phyloP scores from a whole-genome alignment of 1,140 invertebrate species.

The Drosophila pandora region DNA sequence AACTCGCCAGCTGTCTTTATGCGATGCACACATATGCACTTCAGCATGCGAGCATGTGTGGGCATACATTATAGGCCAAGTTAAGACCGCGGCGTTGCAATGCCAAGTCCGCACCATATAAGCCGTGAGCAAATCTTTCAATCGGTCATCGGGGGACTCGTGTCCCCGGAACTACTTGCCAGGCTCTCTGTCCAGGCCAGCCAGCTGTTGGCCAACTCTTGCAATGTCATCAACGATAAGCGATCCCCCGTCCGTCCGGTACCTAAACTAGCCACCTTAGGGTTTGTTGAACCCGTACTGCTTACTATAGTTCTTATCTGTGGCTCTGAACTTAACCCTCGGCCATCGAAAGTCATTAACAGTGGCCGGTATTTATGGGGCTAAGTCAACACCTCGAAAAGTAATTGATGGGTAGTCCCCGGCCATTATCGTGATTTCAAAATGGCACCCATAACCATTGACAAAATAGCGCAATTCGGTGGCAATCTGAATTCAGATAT shows the following conservation, averaged over 20 bases:
- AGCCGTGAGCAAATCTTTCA: constrained; percentile 74
- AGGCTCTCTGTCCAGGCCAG: constrained; percentile 15
- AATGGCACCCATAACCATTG: constrained; percentile 9
- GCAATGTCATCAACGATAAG: constrained; percentile 43
- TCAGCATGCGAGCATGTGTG: constrained; percentile 46
- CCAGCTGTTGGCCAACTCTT: constrained; percentile 29
- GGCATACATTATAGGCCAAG: constrained; percentile 70
- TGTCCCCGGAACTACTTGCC: constrained; percentile 12
- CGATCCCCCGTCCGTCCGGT: constrained; percentile 14
- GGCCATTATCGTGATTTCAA: constrained; percentile 5
- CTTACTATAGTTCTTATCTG: constrained; percentile 31
- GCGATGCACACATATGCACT: neutral
- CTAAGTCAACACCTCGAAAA: constrained; percentile 9
- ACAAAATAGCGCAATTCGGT: no score
- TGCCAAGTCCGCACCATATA: constrained; percentile 30
- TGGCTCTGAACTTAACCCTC: constrained; percentile 39
- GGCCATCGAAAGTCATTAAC: constrained; percentile 37
- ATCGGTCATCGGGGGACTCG: constrained; percentile 56
- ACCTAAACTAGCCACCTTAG: constrained; percentile 22
- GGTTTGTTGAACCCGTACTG: constrained; percentile 29
- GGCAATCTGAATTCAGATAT: no score
- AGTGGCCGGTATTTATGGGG: constrained; percentile 29
- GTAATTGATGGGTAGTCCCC: constrained; percentile 23
- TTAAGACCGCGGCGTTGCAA: constrained; percentile 44
- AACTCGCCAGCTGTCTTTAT: constrained; percentile 34